phyloP scores from a whole-genome alignment of 2,888 invertebrate genomes.

The Mechanitis mazaeus region DNA sequence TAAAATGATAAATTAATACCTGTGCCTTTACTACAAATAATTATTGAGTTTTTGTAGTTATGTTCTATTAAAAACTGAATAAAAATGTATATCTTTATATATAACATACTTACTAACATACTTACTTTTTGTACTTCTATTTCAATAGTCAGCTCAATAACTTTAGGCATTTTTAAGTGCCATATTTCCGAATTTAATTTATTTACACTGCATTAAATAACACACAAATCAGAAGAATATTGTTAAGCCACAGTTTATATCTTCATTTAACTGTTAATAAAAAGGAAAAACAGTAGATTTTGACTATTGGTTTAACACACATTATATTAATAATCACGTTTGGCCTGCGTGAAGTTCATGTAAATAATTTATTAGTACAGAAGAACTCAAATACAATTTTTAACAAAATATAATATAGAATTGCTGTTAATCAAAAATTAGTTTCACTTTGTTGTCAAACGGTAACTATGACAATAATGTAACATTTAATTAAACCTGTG shows the following conservation, averaged over 20 bases:
- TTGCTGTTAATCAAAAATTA: too few relatives aligned
- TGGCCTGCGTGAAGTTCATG: too few relatives aligned
- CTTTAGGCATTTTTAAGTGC: constrained; percentile 64
- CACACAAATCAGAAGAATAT: not conserved
- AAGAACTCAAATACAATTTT: too few relatives aligned
- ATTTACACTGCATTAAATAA: constrained; percentile 8
- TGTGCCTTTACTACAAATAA: too few relatives aligned
- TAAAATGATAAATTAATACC: not conserved
- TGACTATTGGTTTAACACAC: too few relatives aligned
- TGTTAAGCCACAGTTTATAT: constrained; percentile 2
- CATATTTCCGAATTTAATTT: constrained; percentile 11
- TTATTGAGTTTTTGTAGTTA: too few relatives aligned
- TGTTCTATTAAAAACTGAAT: not conserved
- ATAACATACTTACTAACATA: not conserved
- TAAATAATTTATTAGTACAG: too few relatives aligned
- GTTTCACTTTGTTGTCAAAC: constrained; percentile 8
- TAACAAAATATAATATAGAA: too few relatives aligned
- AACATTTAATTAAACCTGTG: not conserved
- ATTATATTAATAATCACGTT: too few relatives aligned
- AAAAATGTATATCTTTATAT: not conserved
- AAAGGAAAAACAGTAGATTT: not conserved
- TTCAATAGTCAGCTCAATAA: constrained; percentile 77
- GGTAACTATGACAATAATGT: constrained; percentile 12
- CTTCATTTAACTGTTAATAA: not conserved
- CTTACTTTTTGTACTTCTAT: constrained; percentile 73